phyloP scores from a whole-genome alignment of 2,797 vertebrate species.

The Nasua narica region DNA sequence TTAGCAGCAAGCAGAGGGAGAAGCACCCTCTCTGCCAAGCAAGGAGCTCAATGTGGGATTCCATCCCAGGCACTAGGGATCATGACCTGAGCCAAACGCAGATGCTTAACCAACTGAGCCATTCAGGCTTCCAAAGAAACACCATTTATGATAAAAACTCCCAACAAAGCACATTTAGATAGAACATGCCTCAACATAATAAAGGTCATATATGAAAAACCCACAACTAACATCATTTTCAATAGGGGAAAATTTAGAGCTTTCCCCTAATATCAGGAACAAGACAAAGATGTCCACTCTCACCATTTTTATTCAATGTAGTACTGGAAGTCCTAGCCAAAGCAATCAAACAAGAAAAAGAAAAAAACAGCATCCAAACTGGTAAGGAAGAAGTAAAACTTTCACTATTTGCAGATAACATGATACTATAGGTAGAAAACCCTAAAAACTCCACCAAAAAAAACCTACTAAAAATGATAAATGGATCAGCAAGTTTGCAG shows the following conservation, averaged over 20 bases:
- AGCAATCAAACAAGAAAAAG: not conserved
- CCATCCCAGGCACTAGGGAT: too few relatives aligned
- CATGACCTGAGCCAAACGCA: too few relatives aligned
- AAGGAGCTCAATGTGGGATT: too few relatives aligned
- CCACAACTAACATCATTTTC: not conserved
- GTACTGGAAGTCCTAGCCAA: not conserved
- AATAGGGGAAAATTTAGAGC: not conserved
- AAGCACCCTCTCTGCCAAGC: too few relatives aligned
- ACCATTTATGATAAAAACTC: not conserved
- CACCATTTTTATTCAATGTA: not conserved
- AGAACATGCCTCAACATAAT: not conserved
- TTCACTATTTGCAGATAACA: not conserved
- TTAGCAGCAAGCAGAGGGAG: too few relatives aligned
- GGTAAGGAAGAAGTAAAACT: not conserved
- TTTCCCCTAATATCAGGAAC: not conserved
- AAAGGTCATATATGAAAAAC: not conserved
- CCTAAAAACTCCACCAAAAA: not conserved
- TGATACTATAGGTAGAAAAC: not conserved
- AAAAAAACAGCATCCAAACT: not conserved
- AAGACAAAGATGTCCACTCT: not conserved
- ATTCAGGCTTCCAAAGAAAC: not conserved
- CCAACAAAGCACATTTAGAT: not conserved
- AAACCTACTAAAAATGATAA: not conserved
- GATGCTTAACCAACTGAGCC: too few relatives aligned
- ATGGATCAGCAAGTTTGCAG: not conserved